These are phyloP conservation scores for Achlya flavicornis DNA, from an alignment of 2,888 invertebrate species.

Conservation along the genomic window DNA sequence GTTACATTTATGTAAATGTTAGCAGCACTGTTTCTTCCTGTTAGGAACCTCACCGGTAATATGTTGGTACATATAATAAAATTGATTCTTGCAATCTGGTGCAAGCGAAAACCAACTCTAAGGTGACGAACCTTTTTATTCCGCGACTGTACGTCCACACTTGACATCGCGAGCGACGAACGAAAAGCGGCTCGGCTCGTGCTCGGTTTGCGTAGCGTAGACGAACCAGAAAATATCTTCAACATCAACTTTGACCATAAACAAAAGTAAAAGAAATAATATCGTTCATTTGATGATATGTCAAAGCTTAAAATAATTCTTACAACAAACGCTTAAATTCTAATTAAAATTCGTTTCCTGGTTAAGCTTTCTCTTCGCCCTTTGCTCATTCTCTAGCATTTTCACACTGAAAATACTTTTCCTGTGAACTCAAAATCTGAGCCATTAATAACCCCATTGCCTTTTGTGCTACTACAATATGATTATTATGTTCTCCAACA, in stretches of 20 bases:
- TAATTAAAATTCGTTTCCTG: not conserved
- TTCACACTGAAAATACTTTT: not conserved
- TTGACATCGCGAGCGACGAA: too few species aligned
- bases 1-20: too few species aligned
- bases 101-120: too few species aligned
- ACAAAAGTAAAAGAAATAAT: not conserved
- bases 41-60: too few species aligned
- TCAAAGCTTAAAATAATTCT: too few species aligned
- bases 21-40: too few species aligned
- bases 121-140: too few species aligned
- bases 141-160: too few species aligned
- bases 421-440: not conserved
- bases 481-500: slow-evolving; percentile 1
- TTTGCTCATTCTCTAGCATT: not conserved
- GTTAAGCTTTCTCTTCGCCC: not conserved
- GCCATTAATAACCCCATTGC: not conserved
- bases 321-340: not conserved
- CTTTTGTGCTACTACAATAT: not conserved
- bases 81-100: too few species aligned
- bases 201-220: too few species aligned
- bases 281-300: not conserved
- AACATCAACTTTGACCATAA: not conserved
- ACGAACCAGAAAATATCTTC: not conserved
- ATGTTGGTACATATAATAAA: too few species aligned
- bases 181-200: too few species aligned